Percentiles rank a stretch among this genome's conserved stretches.
phyloP scores from a whole-genome alignment of 2,113 vertebrate species.

The Pampusana beccarii region DNA sequence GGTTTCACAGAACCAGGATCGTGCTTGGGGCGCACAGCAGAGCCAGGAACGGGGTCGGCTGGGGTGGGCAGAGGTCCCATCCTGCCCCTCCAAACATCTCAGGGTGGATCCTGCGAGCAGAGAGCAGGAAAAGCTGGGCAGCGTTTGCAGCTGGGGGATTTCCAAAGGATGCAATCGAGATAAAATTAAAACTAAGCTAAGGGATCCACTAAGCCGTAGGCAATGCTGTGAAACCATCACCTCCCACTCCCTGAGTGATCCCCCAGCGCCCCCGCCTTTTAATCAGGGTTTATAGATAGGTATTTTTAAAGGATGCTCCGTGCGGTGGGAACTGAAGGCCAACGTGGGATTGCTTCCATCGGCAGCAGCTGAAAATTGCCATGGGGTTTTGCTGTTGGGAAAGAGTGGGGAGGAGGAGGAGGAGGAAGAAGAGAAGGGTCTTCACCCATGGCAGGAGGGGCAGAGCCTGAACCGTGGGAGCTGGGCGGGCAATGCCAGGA shows the following conservation, averaged over 20 bases:
- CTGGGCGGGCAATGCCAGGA: not conserved
- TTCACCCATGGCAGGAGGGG: not conserved
- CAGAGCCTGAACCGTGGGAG: not conserved
- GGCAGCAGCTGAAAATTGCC: not conserved
- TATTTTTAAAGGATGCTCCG: not conserved
- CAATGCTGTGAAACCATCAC: not conserved
- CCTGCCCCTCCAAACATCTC: not conserved
- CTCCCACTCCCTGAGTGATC: not conserved
- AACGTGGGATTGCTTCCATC: not conserved
- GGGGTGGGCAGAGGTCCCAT: not conserved
- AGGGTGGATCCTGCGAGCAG: not conserved
- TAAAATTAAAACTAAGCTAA: not conserved
- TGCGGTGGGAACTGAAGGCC: fast-evolving
- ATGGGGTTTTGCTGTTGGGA: not conserved
- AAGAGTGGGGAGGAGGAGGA: not conserved
- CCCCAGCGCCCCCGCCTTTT: not conserved
- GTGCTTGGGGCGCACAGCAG: fast-evolving
- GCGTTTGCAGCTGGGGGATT: not conserved
- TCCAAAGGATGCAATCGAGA: not conserved
- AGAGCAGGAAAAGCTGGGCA: not conserved
- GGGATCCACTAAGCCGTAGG: not conserved
- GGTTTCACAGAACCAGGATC: not conserved
- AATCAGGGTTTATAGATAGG: not conserved
- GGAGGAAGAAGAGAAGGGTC: not conserved
- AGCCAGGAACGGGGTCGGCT: not conserved